These are phyloP conservation scores for Archivesica marissinica DNA, from an alignment of 1,140 invertebrate species.

Conservation along the genomic window DNA sequence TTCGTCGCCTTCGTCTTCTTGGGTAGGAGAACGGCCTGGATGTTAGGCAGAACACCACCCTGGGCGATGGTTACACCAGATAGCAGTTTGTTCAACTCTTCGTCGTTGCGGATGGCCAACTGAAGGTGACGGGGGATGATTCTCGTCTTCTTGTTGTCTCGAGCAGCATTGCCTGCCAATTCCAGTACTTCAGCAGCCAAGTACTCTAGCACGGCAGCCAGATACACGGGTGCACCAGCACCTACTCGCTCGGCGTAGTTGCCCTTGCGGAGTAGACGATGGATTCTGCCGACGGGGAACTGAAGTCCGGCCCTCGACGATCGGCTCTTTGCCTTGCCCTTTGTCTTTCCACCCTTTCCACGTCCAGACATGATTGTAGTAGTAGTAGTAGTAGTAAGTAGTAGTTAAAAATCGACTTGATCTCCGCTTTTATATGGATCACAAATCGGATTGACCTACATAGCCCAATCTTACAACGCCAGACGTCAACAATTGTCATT, in stretches of 20 bases:
- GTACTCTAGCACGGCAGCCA: slow-evolving; percentile 83
- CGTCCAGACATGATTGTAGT: slow-evolving; percentile 80
- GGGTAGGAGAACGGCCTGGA: slow-evolving; percentile 82
- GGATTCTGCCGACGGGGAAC: slow-evolving; percentile 83
- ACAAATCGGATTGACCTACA: no score
- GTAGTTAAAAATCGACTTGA: no score
- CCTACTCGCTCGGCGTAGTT: slow-evolving; percentile 81
- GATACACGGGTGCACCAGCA: slow-evolving; percentile 81
- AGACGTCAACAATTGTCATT: no score
- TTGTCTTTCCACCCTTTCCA: slow-evolving; percentile 85
- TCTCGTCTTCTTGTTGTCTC: slow-evolving; percentile 85
- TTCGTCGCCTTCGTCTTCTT: slow-evolving; percentile 75
- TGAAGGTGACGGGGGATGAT: slow-evolving; percentile 82
- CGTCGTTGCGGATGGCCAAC: slow-evolving; percentile 83
- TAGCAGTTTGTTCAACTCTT: slow-evolving; percentile 83
- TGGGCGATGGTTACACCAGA: slow-evolving; percentile 83
- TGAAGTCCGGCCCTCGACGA: slow-evolving; percentile 83
- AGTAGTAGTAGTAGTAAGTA: no score
- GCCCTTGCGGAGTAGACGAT: slow-evolving; percentile 82
- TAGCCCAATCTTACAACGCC: no score
- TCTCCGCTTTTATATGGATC: no score
- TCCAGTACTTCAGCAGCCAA: slow-evolving; percentile 85
- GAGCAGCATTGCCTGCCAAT: slow-evolving; percentile 90
- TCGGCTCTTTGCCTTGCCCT: slow-evolving; percentile 84
- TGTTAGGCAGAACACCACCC: slow-evolving; percentile 83